A percentile compares a stretch with the other conserved stretches of the same genome.
These are phyloP conservation scores for Dicyrtoma fusca DNA, from an alignment of 2,888 invertebrate species.

Conservation along the genomic window DNA sequence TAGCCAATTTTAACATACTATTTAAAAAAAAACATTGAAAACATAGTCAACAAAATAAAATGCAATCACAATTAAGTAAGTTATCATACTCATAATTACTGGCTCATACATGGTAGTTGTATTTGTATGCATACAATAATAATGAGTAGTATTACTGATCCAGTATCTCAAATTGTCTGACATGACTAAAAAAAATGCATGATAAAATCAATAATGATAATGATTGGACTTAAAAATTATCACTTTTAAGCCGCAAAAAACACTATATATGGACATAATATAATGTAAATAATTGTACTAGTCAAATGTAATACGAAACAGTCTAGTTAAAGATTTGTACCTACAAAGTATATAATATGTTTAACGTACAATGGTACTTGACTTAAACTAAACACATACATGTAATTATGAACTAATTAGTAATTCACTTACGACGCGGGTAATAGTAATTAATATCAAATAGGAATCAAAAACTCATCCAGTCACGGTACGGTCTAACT, in stretches of 20 bases:
- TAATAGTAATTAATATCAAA: too few relatives aligned
- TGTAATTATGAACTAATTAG: background rate
- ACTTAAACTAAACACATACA: too few relatives aligned
- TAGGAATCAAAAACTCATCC: too few relatives aligned
- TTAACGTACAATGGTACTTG: slow-evolving; percentile 16
- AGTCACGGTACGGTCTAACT: too few relatives aligned
- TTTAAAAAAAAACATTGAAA: too few relatives aligned
- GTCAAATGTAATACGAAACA: slow-evolving; percentile 20
- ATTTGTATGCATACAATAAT: background rate
- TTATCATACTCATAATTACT: background rate
- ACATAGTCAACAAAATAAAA: too few relatives aligned
- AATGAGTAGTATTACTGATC: background rate
- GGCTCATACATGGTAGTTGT: background rate
- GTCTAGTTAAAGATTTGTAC: slow-evolving; percentile 30
- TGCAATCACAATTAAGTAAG: too few relatives aligned
- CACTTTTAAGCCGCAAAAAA: slow-evolving; percentile 17
- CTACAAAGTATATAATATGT: background rate
- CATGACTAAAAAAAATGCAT: slow-evolving; percentile 27
- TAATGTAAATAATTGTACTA: slow-evolving; percentile 18
- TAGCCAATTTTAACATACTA: background rate
- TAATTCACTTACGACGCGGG: too few relatives aligned
- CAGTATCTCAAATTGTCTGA: slow-evolving; percentile 23
- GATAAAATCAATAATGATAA: background rate
- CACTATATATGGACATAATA: background rate
- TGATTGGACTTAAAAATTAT: slow-evolving; percentile 18